Evolutionary conservation across 1,140 invertebrate species (phyloP).

Genomic region (Bombus pyrosoma): DNA sequence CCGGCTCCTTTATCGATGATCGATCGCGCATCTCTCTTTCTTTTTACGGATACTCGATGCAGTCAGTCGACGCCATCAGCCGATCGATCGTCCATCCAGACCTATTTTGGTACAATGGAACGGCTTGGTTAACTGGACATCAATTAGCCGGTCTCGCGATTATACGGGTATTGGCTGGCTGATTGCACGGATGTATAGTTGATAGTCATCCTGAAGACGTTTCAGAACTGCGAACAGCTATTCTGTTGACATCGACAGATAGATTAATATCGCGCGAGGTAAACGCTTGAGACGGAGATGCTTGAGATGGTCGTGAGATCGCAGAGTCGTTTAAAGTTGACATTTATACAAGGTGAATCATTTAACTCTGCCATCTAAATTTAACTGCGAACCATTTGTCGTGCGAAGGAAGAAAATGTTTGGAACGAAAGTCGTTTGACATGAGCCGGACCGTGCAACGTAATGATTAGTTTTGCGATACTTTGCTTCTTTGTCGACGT

Average conservation of each 20-base stretch:
- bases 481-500: too few species aligned
- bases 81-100: constrained; percentile 1
- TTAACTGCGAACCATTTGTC: too few species aligned
- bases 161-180: constrained; percentile 16
- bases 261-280: background rate
- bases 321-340: too few species aligned
- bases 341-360: too few species aligned
- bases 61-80: background rate
- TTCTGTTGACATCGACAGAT: background rate
- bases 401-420: too few species aligned
- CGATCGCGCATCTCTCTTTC: background rate
- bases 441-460: too few species aligned
- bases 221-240: background rate
- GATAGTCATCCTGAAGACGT: too few species aligned
- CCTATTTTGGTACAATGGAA: constrained; percentile 5
- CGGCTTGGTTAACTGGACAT: constrained; percentile 20
- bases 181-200: background rate
- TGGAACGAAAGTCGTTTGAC: too few species aligned
- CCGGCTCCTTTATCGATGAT: background rate
- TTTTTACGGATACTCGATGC: background rate
- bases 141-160: constrained; percentile 27
- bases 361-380: too few species aligned
- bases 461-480: too few species aligned
- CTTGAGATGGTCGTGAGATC: background rate
- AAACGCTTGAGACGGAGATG: background rate